A percentile compares a stretch with the other conserved stretches of the same genome.
These are phyloP conservation scores for Apolygus lucorum DNA, from an alignment of 1,140 invertebrate species.

Conservation along the genomic window DNA sequence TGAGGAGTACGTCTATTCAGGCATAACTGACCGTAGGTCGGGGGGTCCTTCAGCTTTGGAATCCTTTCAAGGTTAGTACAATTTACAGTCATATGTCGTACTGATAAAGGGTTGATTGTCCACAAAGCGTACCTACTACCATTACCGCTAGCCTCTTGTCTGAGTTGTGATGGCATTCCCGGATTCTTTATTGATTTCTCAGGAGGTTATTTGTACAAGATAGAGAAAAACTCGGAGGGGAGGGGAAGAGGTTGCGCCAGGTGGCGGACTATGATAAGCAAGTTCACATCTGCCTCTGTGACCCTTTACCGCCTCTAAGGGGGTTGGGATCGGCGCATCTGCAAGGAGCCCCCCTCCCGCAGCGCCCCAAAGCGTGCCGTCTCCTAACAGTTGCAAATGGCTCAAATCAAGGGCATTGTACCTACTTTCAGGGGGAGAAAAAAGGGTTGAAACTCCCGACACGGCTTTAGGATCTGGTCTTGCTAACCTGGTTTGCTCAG, in stretches of 20 bases:
- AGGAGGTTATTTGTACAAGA: slow-evolving; percentile 14
- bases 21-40: too few species aligned
- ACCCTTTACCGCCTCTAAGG: slow-evolving; percentile 3
- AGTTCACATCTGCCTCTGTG: slow-evolving; percentile 13
- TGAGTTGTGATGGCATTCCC: not conserved
- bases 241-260: slow-evolving; percentile 1
- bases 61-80: too few species aligned
- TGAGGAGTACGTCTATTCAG: too few species aligned
- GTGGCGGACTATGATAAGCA: slow-evolving; percentile 4
- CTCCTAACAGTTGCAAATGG: not conserved
- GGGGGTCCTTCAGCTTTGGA: too few species aligned
- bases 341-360: not conserved
- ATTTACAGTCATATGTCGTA: too few species aligned
- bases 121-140: too few species aligned
- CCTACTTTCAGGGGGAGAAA: not conserved
- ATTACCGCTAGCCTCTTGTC: not conserved
- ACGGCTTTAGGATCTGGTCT: not conserved
- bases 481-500: not conserved
- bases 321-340: not conserved
- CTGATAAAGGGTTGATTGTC: too few species aligned
- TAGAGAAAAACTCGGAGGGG: too few species aligned
- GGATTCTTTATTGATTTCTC: slow-evolving; percentile 17
- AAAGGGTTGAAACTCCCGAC: not conserved
- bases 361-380: not conserved
- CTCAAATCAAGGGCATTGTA: slow-evolving; percentile 1